These are phyloP conservation scores for Gnathonemus echidnorhynchus DNA, from an alignment of 2,113 vertebrate genomes.

Conservation along the genomic window DNA sequence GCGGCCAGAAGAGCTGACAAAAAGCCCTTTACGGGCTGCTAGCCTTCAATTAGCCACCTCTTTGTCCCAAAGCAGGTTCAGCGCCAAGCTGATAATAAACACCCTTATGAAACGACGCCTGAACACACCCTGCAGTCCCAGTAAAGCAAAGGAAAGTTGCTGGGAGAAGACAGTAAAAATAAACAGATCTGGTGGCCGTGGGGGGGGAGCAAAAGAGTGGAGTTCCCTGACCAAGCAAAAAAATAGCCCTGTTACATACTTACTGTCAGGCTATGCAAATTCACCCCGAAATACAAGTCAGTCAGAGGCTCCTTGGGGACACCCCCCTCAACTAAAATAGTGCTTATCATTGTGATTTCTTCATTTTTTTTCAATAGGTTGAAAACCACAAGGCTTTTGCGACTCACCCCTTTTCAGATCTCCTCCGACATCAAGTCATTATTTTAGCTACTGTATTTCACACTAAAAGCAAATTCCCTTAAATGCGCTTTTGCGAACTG, in stretches of 20 bases:
- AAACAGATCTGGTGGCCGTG: not conserved
- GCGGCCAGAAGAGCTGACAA: not conserved
- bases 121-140: conserved; percentile 41
- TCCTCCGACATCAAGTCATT: not conserved
- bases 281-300: not conserved
- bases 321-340: not conserved
- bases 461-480: not conserved
- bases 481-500: not conserved
- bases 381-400: not conserved
- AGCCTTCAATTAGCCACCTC: conserved; percentile 44
- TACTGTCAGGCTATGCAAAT: not conserved
- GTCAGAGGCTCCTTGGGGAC: not conserved
- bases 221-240: not conserved
- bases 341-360: not conserved
- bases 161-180: conserved; percentile 36
- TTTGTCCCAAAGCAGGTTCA: conserved; percentile 33
- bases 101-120: conserved; percentile 44
- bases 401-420: not conserved
- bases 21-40: conserved; percentile 25
- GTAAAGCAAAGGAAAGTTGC: conserved; percentile 17
- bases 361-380: not conserved
- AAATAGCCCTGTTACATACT: not conserved
- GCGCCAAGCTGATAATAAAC: conserved; percentile 51
- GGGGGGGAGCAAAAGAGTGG: not conserved
- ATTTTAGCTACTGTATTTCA: not conserved